These are phyloP conservation scores for Penelope pileata DNA, from an alignment of 2,113 vertebrate species.

Conservation along the genomic window DNA sequence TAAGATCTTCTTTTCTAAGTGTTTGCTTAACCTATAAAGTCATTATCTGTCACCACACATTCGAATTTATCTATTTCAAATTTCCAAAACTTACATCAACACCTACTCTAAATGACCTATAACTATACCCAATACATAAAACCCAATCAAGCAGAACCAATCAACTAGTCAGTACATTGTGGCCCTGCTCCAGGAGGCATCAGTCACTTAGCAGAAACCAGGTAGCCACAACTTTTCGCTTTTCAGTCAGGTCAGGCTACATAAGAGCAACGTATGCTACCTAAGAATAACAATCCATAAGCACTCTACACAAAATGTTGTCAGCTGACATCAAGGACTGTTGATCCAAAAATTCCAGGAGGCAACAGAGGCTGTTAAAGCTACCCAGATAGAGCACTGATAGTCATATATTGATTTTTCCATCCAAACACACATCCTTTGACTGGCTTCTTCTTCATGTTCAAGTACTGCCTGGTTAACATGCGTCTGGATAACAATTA, in stretches of 20 bases:
- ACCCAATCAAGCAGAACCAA: background rate
- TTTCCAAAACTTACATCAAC: background rate
- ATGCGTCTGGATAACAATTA: background rate
- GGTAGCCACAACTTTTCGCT: background rate
- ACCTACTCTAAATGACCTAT: background rate
- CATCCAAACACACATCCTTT: background rate
- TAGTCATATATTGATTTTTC: background rate
- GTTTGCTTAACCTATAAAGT: background rate
- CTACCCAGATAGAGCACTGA: background rate
- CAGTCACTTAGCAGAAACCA: background rate
- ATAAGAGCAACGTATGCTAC: background rate
- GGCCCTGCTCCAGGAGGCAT: background rate
- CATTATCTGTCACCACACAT: background rate
- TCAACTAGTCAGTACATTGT: background rate
- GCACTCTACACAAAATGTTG: background rate
- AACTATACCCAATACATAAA: background rate
- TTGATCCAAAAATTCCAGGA: background rate
- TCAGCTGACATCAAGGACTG: background rate
- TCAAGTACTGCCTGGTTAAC: background rate
- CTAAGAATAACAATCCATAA: background rate
- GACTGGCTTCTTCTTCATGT: background rate
- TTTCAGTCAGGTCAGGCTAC: background rate
- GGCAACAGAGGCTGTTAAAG: no score
- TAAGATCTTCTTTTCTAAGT: background rate
- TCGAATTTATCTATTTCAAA: background rate